Percentiles rank a stretch among this genome's conserved stretches.
phyloP scores from a whole-genome alignment of 2,113 vertebrate species.

The Notothenia rossii region DNA sequence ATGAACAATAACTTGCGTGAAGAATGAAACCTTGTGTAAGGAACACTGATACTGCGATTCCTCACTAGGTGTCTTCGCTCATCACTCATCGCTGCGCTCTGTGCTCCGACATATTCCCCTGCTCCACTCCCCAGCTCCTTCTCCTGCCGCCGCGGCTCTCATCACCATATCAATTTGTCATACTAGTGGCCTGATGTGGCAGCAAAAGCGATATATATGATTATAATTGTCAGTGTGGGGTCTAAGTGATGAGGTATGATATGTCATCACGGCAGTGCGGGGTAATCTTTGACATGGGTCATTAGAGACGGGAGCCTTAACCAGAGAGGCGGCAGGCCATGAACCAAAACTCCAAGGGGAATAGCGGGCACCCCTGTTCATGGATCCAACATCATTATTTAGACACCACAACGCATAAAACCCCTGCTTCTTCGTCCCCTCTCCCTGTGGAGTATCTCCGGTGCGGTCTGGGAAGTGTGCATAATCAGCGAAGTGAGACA shows the following conservation, averaged over 20 bases:
- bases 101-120: constrained; percentile 33
- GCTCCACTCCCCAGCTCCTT: constrained; percentile 30
- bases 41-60: constrained; percentile 70
- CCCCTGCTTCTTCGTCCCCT: constrained; percentile 33
- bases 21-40: constrained; percentile 80
- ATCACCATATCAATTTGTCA: constrained; percentile 66
- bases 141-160: constrained; percentile 27
- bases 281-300: constrained; percentile 76
- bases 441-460: constrained; percentile 74
- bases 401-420: constrained; percentile 63
- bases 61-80: constrained; percentile 66
- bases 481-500: constrained; percentile 76
- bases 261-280: constrained; percentile 68
- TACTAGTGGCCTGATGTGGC: constrained; percentile 54
- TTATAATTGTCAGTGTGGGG: constrained; percentile 76
- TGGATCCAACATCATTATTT: constrained; percentile 80
- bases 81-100: constrained; percentile 32
- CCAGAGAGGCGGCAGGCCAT: constrained; percentile 65
- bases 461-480: constrained; percentile 68
- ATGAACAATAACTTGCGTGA: constrained; percentile 81
- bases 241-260: constrained; percentile 72
- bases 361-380: constrained; percentile 65
- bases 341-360: constrained; percentile 76
- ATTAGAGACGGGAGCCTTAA: constrained; percentile 76
- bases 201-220: constrained; percentile 65